phyloP scores from a whole-genome alignment of 2,888 invertebrate species.

The Hyppa rectilinea region DNA sequence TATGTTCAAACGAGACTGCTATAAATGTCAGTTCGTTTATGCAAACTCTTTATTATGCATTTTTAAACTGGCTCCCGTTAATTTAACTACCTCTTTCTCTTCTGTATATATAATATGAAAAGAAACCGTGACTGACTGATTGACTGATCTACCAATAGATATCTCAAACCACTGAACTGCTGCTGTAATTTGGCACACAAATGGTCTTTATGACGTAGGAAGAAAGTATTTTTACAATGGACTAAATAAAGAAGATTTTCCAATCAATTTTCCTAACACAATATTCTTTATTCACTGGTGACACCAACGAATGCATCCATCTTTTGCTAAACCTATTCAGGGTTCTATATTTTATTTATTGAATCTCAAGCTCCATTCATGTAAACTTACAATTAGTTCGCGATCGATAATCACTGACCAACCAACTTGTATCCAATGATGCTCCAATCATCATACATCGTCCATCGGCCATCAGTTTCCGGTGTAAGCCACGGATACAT shows the following conservation, averaged over 20 bases:
- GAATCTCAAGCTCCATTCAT: slow-evolving; percentile 17
- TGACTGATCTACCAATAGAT: no score
- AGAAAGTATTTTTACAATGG: no score
- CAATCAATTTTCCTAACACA: background rate
- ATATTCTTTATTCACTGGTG: background rate
- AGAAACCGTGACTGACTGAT: no score
- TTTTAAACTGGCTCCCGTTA: background rate
- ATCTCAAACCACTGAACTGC: no score
- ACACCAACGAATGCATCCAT: no score
- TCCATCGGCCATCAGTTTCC: slow-evolving; percentile 32
- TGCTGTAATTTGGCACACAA: no score
- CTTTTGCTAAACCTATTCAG: background rate
- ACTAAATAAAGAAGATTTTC: background rate
- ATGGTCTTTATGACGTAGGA: no score
- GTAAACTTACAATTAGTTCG: slow-evolving; percentile 25
- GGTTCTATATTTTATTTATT: background rate
- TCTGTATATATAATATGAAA: background rate
- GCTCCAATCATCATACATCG: background rate
- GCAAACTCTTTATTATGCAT: background rate
- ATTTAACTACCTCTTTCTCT: background rate
- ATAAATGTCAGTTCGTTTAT: background rate
- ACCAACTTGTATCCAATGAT: background rate
- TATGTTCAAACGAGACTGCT: background rate
- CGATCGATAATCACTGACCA: slow-evolving; percentile 45
- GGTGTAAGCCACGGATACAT: slow-evolving; percentile 36